Base-by-base conservation (phyloP, 2,113 vertebrate species). In the Podarcis muralis region DNA sequence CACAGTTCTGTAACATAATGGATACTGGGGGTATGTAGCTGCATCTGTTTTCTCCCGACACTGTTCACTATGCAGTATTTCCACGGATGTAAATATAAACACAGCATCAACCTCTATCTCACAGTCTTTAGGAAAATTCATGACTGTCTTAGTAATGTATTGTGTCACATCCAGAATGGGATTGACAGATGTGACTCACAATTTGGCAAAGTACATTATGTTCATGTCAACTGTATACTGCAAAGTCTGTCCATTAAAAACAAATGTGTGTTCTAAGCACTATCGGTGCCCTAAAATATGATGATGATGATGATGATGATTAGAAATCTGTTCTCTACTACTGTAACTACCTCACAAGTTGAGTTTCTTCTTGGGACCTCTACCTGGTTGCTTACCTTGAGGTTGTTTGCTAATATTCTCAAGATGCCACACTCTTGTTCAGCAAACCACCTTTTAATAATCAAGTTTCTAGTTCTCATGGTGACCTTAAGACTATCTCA, bases 231-330 rank as follows among this genome's bases (percentile, higher is more conserved):
- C 72, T 85, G 86, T 85, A 79, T 74, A 87, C 5, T 87, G n/a
- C 86, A 84, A 62, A 83, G 0, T 85, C 85, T 87, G 79, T 94
- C 90, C 91, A 80, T 92, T 88, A 88, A 83, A 88, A 91, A 23
- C 88, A 85, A 84, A 53, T 84, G 83, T 40, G 94, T 87, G 37
- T 27, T 53, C 25, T 30, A 53, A 6, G 72, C 72, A 74, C 16
- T 35, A 6, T 13, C n/a, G 71, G 13, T n/a, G n/a, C 71, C 71
- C 27, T 48, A 48, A 48, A 9, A 74, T 37, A 37, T 37, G 35
- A 37, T 37, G 35, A 37, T 37, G 35, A 37, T 37, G 35, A 37
- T 37, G 35, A 37, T 37, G 35, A 37, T 37, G 35, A 37, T 37
- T 37, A 37, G 35, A 37, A 37, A 37, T 37, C 35, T 37, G 35